Evolutionary conservation across 2,113 vertebrate genomes (phyloP), one percentile per base, ranked within the genome.

Genomic region (Ceyx cyanopectus): DNA sequence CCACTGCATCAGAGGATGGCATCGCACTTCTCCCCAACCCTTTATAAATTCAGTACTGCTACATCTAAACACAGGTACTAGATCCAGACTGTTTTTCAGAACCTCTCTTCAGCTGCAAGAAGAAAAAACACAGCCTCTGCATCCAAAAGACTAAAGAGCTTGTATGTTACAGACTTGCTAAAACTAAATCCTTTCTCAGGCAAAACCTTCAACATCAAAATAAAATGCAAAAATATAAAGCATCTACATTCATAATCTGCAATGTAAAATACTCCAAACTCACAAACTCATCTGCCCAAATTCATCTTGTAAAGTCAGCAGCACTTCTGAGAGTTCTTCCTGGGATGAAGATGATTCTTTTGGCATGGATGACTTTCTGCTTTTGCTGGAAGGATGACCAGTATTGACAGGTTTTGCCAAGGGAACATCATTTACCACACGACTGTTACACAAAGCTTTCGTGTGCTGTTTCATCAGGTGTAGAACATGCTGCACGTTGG

Each of bases 401-500:
- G 7, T 6, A n/a, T 57, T 14, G 21, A 40, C 2, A 45, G 97
- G 80, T 50, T 95, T 96, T 41, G 91, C 93, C 61, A 98, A 43
- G 2, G 97, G 95, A 57, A 94, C 72, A 30, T 91, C 97, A 4
- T 96, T 98, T 20, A 99, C 95, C 45, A 99, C 99, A 0, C 90
- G 98, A 14, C 97, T 98, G 70, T 99, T 99, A 97, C 99, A 99
- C 62, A 99, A 92, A 75, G 97, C 98, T 56, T 98, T 99, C 1
- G 98, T 98, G 95, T 99, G 99, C 30, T 98, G 98, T 81, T 99
- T 99, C 98, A 99, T 98, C 14, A 99, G 98, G 89, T 99, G 99
- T 21, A 99, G 93, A 51, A 99, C 99, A 0, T 99, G 98, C 85
- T 99, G 99, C 57, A 99, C 99, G 0, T 99, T 99, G 89, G 99